Percentiles rank a stretch among this genome's conserved stretches.
phyloP scores from a whole-genome alignment of 2,888 invertebrate genomes.

The Oasisia sp. region DNA sequence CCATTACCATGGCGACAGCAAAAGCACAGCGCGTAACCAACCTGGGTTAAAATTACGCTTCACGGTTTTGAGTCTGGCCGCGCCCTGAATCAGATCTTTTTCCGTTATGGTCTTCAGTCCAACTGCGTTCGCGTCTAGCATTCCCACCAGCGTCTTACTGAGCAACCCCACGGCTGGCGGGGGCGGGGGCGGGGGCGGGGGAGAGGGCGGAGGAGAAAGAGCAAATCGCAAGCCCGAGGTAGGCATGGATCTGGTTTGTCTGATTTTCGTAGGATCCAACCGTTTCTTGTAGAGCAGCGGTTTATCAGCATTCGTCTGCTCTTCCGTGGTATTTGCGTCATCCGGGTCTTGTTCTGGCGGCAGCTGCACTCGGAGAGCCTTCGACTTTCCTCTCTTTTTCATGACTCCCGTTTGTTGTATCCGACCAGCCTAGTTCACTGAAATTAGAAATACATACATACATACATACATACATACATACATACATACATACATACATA shows the following conservation, averaged over 20 bases:
- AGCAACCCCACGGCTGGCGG: background rate
- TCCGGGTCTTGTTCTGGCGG: background rate
- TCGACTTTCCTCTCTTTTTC: background rate
- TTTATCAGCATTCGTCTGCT: too few species aligned
- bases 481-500: too few species aligned
- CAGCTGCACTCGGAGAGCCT: background rate
- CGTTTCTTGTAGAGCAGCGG: too few species aligned
- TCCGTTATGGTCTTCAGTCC: background rate
- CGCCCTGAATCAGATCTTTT: background rate
- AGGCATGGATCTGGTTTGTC: background rate
- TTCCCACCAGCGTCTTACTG: background rate
- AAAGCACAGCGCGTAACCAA: background rate
- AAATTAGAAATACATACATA: too few species aligned
- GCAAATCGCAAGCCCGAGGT: background rate
- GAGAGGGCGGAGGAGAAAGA: background rate
- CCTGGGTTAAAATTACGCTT: slow-evolving; percentile 2
- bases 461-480: too few species aligned
- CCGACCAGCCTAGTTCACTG: background rate
- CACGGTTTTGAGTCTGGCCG: background rate
- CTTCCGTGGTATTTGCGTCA: too few species aligned
- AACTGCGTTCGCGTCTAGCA: background rate
- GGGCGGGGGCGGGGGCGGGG: background rate
- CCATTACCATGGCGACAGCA: background rate
- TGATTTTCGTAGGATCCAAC: too few species aligned
- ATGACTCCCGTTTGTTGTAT: background rate